Base-by-base conservation (phyloP, 2,888 invertebrate genomes). In the Scrobipalpa atriplicella region DNA sequence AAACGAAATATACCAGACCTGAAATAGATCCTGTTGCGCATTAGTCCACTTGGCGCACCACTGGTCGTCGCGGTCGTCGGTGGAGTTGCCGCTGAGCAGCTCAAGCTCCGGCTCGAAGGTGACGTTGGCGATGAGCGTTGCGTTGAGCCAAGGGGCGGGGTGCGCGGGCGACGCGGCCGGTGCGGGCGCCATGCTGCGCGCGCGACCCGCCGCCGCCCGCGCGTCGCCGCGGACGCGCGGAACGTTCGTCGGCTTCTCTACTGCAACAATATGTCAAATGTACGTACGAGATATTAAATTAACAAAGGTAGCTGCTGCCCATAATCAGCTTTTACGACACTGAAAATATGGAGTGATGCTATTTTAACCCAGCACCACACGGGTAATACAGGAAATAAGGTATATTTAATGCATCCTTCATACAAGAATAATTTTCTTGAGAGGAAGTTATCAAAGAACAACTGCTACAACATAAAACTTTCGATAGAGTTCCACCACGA, bases 1-100 rank as follows among this genome's bases (percentile, higher is more conserved):
- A n/a, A n/a, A n/a, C n/a, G n/a, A n/a, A n/a, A n/a, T n/a, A 58
- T 58, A n/a, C 11, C 1, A 13, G 6, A 90, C 91, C 86, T 96
- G 96, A 86, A 96, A 97, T 67, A 97, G 94, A 78, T 95, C 95
- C 83, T 97, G 96, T 83, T 97, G 97, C 56, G 96, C 96, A 65
- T 95, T 95, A 73, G 95, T 95, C 97, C 96, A 97, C 82, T 96
- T 95, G 70, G 95, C 95, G 84, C 96, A 96, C 86, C 93, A 92
- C 77, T 91, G 89, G 73, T 87, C 85, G 74, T 92, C 81, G 70
- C 85, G 90, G 64, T 90, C 90, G 69, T 90, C 90, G n/a, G 86
- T 84, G 67, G 93, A 80, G 79, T 80, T 90, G 67, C 87, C 81
- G 77, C 91, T 94, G 76, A 93, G 87, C 62, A 93, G 84, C 62